Percentiles rank a stretch among this genome's conserved stretches.
Conservation (phyloP, 2,113 vertebrate genomes). For the Noctilio leporinus region DNA sequence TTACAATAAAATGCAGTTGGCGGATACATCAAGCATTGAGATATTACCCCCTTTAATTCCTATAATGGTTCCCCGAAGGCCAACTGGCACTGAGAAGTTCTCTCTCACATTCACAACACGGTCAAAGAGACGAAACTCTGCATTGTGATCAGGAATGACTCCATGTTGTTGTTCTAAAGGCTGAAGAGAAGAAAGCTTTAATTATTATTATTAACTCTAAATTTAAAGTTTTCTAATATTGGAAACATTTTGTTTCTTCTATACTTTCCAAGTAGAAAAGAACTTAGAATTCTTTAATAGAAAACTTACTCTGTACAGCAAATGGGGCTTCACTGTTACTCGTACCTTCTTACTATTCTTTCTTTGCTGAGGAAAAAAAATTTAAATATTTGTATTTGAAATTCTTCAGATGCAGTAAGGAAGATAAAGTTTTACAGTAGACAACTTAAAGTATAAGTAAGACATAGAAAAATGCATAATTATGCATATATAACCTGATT, state of each 20-base stretch:
- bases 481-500: not conserved
- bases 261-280: not conserved
- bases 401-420: not conserved
- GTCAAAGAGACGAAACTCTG: conserved; percentile 93
- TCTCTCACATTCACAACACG: conserved; percentile 96
- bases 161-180: conserved; percentile 95
- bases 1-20: not conserved
- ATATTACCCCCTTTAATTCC: conserved; percentile 96
- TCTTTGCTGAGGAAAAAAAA: conserved; percentile 81
- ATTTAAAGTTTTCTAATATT: not conserved
- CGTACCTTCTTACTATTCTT: conserved; percentile 95
- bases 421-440: not conserved
- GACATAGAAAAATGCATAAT: not conserved
- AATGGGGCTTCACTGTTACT: conserved; percentile 96
- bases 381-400: not conserved
- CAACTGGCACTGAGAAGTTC: conserved; percentile 93
- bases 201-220: conserved; percentile 38
- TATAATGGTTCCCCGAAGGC: conserved; percentile 92
- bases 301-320: conserved; percentile 92
- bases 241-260: not conserved
- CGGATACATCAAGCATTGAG: not conserved
- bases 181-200: conserved; percentile 73
- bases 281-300: not conserved
- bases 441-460: not conserved
- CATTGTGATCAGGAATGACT: conserved; percentile 90